A percentile compares a stretch with the other conserved stretches of the same genome.
Conservation (phyloP, 2,888 invertebrate genomes). For the Therioaphis trifolii region DNA sequence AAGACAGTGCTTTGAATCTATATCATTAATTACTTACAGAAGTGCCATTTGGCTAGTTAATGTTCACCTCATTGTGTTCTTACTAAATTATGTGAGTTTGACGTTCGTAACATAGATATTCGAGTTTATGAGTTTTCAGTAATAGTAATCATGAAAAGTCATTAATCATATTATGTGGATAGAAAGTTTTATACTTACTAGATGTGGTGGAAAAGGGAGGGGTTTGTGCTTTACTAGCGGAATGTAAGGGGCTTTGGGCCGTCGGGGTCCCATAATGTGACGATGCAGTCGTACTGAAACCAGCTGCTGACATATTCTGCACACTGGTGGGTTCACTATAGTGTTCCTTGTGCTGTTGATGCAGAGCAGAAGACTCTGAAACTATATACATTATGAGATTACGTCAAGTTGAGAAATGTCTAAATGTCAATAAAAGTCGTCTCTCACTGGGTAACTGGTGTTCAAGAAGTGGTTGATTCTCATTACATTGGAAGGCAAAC, state of each 20-base stretch:
- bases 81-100: neutral
- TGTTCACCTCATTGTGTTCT: neutral
- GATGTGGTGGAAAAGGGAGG: conserved; percentile 54
- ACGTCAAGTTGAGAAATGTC: neutral
- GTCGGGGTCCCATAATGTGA: conserved; percentile 69
- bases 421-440: neutral
- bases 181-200: no score
- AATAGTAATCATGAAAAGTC: no score
- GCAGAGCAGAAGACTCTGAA: conserved; percentile 44
- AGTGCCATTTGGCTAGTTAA: neutral
- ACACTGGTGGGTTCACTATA: conserved; percentile 38
- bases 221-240: conserved; percentile 64
- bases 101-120: neutral
- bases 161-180: no score
- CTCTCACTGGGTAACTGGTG: conserved; percentile 67
- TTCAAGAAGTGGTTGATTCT: conserved; percentile 67
- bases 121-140: neutral
- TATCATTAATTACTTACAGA: neutral
- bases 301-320: conserved; percentile 48
- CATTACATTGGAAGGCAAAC: conserved; percentile 64
- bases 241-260: conserved; percentile 69
- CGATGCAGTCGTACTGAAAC: conserved; percentile 63
- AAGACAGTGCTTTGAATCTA: neutral
- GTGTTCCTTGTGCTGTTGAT: conserved; percentile 38
- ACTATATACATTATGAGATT: neutral